Percentiles rank a stretch among this genome's conserved stretches.
These are phyloP conservation scores for Halcyon chelicuti DNA, from an alignment of 2,797 vertebrate genomes.

Conservation along the genomic window DNA sequence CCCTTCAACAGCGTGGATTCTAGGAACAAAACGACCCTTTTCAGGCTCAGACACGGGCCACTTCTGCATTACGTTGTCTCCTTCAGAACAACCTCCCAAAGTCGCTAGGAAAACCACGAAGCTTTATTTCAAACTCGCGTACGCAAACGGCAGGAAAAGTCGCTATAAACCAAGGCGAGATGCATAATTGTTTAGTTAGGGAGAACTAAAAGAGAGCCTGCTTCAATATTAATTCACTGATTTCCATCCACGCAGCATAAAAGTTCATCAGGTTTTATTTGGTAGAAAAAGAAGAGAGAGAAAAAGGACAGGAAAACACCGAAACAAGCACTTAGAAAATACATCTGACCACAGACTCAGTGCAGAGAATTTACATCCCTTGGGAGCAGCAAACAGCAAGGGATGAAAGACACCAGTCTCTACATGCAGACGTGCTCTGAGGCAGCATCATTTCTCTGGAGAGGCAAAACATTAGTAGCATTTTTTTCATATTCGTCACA, in stretches of 20 bases:
- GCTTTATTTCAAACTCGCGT: not conserved
- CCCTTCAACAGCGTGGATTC: not conserved
- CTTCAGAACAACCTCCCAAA: not conserved
- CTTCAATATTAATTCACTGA: not conserved
- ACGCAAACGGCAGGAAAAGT: not conserved
- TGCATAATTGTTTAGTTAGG: not conserved
- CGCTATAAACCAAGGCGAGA: not conserved
- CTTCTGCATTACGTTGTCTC: not conserved
- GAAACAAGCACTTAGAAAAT: not conserved
- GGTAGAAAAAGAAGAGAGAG: not conserved
- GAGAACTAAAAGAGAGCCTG: not conserved
- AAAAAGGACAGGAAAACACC: not conserved
- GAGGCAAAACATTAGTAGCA: not conserved
- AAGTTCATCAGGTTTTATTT: not conserved
- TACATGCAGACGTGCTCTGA: not conserved
- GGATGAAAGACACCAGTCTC: not conserved
- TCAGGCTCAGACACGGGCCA: not conserved
- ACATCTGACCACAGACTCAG: not conserved
- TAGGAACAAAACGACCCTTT: not conserved
- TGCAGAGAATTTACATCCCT: not conserved
- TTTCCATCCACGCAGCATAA: not conserved
- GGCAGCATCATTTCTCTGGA: rapidly evolving
- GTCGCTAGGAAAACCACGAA: not conserved
- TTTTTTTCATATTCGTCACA: not conserved
- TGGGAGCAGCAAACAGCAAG: not conserved